These are phyloP conservation scores for Zeus faber DNA, from an alignment of 2,113 vertebrate species.

Conservation along the genomic window DNA sequence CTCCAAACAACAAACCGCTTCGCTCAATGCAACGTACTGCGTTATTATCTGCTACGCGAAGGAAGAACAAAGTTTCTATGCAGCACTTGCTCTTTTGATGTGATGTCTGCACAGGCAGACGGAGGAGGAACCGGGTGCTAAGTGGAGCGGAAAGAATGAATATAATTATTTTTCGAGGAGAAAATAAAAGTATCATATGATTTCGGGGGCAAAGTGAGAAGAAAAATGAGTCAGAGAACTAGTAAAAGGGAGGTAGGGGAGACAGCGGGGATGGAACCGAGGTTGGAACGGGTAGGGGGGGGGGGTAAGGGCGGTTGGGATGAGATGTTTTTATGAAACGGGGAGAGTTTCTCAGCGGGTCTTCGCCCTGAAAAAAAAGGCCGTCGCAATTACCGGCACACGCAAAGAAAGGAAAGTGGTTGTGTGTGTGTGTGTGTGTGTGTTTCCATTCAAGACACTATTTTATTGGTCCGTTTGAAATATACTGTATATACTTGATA, in stretches of 20 bases:
- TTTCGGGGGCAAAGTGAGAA: background rate
- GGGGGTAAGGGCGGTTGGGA: background rate
- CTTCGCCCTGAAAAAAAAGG: too few species aligned
- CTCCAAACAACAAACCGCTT: background rate
- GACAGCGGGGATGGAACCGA: background rate
- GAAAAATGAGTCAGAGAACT: background rate
- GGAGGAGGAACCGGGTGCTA: background rate
- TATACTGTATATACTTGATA: too few species aligned
- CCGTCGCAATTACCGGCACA: slow-evolving; percentile 66
- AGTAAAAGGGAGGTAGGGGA: slow-evolving; percentile 9
- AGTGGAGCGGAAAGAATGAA: background rate
- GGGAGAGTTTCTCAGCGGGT: slow-evolving; percentile 70
- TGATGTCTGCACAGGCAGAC: too few species aligned
- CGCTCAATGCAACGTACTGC: background rate
- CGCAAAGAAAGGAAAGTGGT: slow-evolving; percentile 24
- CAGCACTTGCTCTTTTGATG: too few species aligned
- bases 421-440: slow-evolving; percentile 7
- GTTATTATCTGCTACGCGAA: background rate
- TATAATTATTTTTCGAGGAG: slow-evolving; percentile 12
- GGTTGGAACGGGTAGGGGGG: background rate
- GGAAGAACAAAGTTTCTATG: background rate
- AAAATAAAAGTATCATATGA: slow-evolving; percentile 15
- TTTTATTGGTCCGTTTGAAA: too few species aligned
- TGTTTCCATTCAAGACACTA: too few species aligned
- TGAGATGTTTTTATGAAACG: slow-evolving; percentile 22